A percentile compares a stretch with the other conserved stretches of the same genome.
Evolutionary conservation across 2,797 vertebrate species (phyloP).

Genomic region (Danionella dracula): DNA sequence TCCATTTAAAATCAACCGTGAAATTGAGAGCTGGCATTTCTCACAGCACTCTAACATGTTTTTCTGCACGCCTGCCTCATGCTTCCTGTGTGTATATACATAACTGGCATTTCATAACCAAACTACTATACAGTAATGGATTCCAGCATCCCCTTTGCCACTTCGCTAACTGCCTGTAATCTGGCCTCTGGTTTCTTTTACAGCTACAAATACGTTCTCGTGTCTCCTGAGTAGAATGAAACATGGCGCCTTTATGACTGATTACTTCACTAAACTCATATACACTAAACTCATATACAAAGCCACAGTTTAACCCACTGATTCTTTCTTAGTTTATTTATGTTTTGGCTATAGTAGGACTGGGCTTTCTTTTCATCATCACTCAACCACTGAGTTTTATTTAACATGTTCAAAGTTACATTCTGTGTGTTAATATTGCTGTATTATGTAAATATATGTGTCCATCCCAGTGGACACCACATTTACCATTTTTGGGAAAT

Average conservation of each 20-base stretch:
- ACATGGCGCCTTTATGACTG: not conserved
- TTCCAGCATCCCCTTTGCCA: slow-evolving; percentile 57
- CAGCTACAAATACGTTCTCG: not conserved
- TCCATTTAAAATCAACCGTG: not conserved
- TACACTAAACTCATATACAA: not conserved
- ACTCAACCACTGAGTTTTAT: too few relatives aligned
- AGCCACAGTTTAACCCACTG: not conserved
- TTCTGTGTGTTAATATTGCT: too few relatives aligned
- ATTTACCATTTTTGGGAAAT: too few relatives aligned
- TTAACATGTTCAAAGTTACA: too few relatives aligned
- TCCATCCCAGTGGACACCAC: too few relatives aligned
- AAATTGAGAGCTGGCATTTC: not conserved
- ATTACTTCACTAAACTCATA: not conserved
- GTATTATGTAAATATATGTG: too few relatives aligned
- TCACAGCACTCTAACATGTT: not conserved
- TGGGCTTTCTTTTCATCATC: not conserved
- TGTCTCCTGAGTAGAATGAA: slow-evolving; percentile 15
- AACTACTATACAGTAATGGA: slow-evolving; percentile 64
- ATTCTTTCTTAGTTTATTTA: not conserved
- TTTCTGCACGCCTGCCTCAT: too few relatives aligned
- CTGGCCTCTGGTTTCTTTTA: slow-evolving; percentile 34
- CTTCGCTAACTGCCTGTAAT: slow-evolving; percentile 33
- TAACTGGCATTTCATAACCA: slow-evolving; percentile 56
- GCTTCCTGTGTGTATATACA: slow-evolving; percentile 54
- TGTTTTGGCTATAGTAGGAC: too few relatives aligned